Percentiles rank a stretch among this genome's conserved stretches.
Evolutionary conservation across 1,140 invertebrate species (phyloP).

Genomic region (Parasteatoda tepidariorum): DNA sequence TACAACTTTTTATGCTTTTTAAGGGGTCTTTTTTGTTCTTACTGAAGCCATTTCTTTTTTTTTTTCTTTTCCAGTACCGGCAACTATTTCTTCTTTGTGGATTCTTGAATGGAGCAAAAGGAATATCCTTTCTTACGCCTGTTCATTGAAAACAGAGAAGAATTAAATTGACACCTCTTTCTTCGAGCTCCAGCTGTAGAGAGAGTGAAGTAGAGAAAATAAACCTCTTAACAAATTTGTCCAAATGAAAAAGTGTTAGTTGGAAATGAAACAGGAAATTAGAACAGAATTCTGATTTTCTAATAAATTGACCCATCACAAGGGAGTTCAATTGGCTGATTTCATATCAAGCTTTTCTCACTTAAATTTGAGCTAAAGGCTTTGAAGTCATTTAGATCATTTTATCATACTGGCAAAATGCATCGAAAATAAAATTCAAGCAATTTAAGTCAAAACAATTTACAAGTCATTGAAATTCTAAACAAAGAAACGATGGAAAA

Average conservation of each 20-base stretch:
- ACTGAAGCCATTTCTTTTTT: slow-evolving; percentile 6
- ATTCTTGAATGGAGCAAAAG: not conserved
- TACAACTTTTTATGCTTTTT: slow-evolving; percentile 33
- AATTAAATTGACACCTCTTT: slow-evolving; percentile 26
- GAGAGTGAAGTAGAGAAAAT: not conserved
- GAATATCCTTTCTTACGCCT: not conserved
- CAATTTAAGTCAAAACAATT: no score
- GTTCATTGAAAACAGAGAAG: slow-evolving; percentile 10
- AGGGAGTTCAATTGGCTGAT: no score
- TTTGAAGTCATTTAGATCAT: no score
- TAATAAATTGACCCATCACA: no score
- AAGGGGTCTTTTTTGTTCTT: not conserved
- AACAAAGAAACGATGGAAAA: no score
- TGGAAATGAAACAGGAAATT: not conserved
- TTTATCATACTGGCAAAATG: no score
- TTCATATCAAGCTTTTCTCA: no score
- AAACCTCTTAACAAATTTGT: not conserved
- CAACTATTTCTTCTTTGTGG: slow-evolving; percentile 26
- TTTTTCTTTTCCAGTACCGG: slow-evolving; percentile 8
- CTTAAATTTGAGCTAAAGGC: no score
- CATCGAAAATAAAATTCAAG: no score
- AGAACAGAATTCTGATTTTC: no score
- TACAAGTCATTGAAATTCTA: no score
- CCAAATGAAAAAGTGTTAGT: not conserved
- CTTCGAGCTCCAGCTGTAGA: slow-evolving; percentile 6